phyloP scores from a whole-genome alignment of 2,888 invertebrate species.

The Lepidochrysops patricia region DNA sequence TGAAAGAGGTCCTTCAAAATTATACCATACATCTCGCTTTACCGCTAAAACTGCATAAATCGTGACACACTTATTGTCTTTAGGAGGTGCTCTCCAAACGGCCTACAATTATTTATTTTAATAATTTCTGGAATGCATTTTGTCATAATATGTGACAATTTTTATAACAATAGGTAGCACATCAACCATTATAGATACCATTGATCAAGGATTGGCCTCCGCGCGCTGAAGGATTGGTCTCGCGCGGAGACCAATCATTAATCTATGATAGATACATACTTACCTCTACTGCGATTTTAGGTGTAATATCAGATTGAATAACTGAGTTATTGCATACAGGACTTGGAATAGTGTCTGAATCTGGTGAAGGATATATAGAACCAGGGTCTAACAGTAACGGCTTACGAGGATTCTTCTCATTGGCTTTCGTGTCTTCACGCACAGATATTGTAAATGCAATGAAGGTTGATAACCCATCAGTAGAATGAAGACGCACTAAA shows the following conservation, averaged over 20 bases:
- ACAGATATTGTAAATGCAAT: conserved; percentile 59
- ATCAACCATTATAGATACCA: too few species aligned
- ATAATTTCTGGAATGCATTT: too few species aligned
- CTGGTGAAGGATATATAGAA: conserved; percentile 31
- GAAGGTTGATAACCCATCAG: conserved; percentile 41
- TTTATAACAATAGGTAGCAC: too few species aligned
- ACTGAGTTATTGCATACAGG: conserved; percentile 50
- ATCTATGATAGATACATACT: background rate
- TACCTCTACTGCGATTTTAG: conserved; percentile 53
- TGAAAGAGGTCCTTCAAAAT: conserved; percentile 48
- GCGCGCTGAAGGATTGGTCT: too few species aligned
- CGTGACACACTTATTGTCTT: conserved; percentile 56
- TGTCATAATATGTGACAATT: too few species aligned
- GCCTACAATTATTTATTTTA: conserved; percentile 34
- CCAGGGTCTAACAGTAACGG: conserved; percentile 43
- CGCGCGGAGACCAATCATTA: too few species aligned
- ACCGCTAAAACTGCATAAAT: conserved; percentile 55
- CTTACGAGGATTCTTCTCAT: conserved; percentile 45
- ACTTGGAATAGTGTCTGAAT: conserved; percentile 33
- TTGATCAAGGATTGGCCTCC: too few species aligned
- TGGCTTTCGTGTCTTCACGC: conserved; percentile 39
- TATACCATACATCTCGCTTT: conserved; percentile 58
- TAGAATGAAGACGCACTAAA: conserved; percentile 47
- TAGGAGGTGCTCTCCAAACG: conserved; percentile 51
- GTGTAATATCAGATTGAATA: conserved; percentile 48